These are phyloP conservation scores for Rallus crepitans DNA, from an alignment of 2,797 vertebrate species.

Conservation along the genomic window DNA sequence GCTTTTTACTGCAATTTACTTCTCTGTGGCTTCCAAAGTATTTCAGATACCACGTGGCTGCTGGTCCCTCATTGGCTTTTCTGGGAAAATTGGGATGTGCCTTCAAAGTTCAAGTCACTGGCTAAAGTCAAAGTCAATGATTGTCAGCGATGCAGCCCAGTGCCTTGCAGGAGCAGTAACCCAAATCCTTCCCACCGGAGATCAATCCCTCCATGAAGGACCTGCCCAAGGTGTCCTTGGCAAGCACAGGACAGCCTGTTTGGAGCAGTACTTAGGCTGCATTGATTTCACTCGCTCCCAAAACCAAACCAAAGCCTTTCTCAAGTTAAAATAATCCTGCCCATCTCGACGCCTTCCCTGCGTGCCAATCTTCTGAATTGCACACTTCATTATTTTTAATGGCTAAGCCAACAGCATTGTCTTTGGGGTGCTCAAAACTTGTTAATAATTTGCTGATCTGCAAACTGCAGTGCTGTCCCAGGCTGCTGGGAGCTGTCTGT, in stretches of 20 bases:
- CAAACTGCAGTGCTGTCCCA: rapidly evolving
- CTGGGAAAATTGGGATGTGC: not conserved
- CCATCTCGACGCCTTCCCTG: not conserved
- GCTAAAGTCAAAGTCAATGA: not conserved
- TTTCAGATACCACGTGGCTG: not conserved
- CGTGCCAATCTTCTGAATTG: not conserved
- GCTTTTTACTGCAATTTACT: not conserved
- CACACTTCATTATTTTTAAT: too few species aligned
- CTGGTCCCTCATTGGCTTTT: not conserved
- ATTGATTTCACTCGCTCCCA: not conserved
- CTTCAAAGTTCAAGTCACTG: not conserved
- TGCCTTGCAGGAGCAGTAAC: not conserved
- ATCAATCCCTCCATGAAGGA: rapidly evolving
- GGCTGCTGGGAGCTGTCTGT: not conserved
- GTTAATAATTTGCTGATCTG: not conserved
- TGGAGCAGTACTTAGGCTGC: not conserved
- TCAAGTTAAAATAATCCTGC: not conserved
- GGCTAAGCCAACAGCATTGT: not conserved
- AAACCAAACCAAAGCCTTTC: not conserved
- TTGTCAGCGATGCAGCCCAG: rapidly evolving
- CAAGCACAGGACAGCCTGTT: not conserved
- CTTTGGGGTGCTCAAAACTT: not conserved
- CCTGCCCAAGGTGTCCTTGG: not conserved
- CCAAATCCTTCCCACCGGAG: not conserved
- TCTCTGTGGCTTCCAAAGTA: not conserved